Conservation (phyloP, 2,888 invertebrate genomes). For the Papilio protenor region DNA sequence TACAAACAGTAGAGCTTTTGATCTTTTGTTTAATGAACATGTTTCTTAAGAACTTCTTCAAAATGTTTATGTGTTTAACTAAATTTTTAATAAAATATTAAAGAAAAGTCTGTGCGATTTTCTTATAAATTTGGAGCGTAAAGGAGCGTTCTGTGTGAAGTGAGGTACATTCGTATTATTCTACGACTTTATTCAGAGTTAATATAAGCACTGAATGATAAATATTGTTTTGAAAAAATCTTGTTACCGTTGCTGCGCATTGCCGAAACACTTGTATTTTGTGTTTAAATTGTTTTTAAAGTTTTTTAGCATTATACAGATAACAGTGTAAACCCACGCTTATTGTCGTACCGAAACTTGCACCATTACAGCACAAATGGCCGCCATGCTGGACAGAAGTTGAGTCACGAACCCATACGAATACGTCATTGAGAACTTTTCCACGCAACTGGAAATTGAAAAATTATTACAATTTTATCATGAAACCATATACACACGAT, state of each 20-base stretch:
- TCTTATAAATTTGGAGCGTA: too few relatives aligned
- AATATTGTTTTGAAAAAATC: too few relatives aligned
- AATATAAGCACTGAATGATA: too few relatives aligned
- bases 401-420: slow-evolving; percentile 81
- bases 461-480: background rate
- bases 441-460: slow-evolving; percentile 67
- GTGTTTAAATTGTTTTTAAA: background rate
- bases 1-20: slow-evolving; percentile 25
- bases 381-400: slow-evolving; percentile 77
- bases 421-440: slow-evolving; percentile 74
- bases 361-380: slow-evolving; percentile 81
- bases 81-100: background rate
- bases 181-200: too few relatives aligned
- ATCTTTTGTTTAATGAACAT: slow-evolving; percentile 49
- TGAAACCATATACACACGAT: background rate
- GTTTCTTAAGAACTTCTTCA: background rate
- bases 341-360: slow-evolving; percentile 76
- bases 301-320: background rate
- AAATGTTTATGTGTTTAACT: background rate
- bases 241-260: too few relatives aligned
- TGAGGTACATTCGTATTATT: too few relatives aligned
- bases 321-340: background rate
- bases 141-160: too few relatives aligned
- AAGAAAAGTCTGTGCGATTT: background rate
- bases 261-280: background rate